Evolutionary conservation across 2,797 vertebrate species (phyloP).

Genomic region (Acrossocheilus wenchowensis): DNA sequence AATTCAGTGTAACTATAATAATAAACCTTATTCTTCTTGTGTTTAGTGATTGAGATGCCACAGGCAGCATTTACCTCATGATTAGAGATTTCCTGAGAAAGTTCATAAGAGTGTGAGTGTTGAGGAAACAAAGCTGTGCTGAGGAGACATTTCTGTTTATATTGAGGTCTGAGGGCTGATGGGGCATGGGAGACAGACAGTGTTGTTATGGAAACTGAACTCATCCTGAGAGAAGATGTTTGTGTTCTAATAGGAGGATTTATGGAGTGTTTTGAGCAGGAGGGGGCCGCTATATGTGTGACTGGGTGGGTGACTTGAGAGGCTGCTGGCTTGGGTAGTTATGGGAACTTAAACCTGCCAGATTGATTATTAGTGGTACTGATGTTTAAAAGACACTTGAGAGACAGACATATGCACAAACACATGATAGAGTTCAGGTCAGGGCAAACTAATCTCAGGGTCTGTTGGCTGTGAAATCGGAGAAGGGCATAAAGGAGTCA

Average conservation of each 20-base stretch:
- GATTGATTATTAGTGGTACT: conserved; percentile 24
- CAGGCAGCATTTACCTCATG: background rate
- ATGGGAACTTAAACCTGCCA: conserved; percentile 52
- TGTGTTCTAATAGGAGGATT: conserved; percentile 27
- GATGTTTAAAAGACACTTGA: conserved; percentile 31
- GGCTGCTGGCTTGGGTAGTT: conserved; percentile 32
- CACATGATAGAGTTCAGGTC: conserved; percentile 15
- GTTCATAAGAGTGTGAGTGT: conserved; percentile 9
- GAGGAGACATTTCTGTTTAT: conserved; percentile 35
- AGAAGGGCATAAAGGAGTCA: conserved; percentile 6
- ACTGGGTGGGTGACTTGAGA: conserved; percentile 18
- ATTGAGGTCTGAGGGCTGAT: conserved; percentile 24
- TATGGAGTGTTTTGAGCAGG: conserved; percentile 26
- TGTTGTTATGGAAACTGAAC: conserved; percentile 55
- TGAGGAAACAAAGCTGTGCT: conserved; percentile 27
- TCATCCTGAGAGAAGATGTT: conserved; percentile 38
- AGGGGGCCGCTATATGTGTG: background rate
- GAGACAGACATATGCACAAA: conserved; percentile 34
- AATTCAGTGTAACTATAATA: background rate
- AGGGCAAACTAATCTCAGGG: background rate
- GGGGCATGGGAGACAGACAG: conserved; percentile 31
- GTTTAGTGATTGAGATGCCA: background rate
- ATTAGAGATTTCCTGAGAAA: conserved; percentile 42
- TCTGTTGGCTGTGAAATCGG: background rate
- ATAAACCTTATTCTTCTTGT: background rate